A percentile compares a stretch with the other conserved stretches of the same genome.
Evolutionary conservation across 2,113 vertebrate species (phyloP).

Genomic region (Alouatta palliata): DNA sequence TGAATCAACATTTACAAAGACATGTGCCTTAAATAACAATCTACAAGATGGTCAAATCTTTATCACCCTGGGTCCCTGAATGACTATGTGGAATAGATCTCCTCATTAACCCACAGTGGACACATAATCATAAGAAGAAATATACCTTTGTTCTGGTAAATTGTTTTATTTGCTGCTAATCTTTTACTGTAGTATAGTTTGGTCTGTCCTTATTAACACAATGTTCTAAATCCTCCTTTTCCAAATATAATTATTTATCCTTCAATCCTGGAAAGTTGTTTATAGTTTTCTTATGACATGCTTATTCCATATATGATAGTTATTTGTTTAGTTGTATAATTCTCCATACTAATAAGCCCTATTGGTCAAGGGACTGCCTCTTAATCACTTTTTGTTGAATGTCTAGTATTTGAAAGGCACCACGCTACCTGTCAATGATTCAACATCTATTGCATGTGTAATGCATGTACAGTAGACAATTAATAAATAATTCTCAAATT

Average conservation of each 20-base stretch:
- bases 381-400: neutral
- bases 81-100: neutral
- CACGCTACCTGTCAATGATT: neutral
- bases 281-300: neutral
- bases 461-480: neutral
- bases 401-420: neutral
- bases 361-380: neutral
- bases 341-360: neutral
- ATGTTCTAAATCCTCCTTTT: neutral
- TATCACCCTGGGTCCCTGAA: neutral
- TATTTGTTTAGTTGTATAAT: constrained; percentile 5
- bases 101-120: neutral
- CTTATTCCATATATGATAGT: neutral
- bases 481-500: neutral
- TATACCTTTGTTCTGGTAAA: neutral
- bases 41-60: neutral
- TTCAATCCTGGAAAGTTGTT: neutral
- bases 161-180: neutral
- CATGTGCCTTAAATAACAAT: neutral
- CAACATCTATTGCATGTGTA: neutral
- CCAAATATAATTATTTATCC: neutral
- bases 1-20: neutral
- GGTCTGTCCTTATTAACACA: neutral
- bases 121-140: neutral
- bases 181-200: neutral